Percentiles rank a stretch among this genome's conserved stretches.
Evolutionary conservation across 1,140 invertebrate species (phyloP).

Genomic region (Sarcophaga peregrina): DNA sequence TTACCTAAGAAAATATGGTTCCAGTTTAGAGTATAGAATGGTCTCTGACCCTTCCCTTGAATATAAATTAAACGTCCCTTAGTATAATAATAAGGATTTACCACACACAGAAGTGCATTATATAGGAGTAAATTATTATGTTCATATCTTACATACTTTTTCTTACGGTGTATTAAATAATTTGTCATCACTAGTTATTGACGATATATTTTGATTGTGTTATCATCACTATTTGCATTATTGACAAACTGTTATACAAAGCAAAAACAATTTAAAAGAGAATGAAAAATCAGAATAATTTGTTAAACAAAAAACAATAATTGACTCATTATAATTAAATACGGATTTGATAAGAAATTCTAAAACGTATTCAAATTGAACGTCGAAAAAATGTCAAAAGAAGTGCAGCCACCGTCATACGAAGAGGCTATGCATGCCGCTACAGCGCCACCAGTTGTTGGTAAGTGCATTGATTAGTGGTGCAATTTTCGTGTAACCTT

Average conservation of each 20-base stretch:
- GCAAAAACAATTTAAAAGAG: conserved; percentile 14
- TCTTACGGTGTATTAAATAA: not conserved
- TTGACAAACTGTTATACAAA: conserved; percentile 10
- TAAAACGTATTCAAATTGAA: not conserved
- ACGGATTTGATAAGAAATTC: not conserved
- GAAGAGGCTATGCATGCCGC: conserved; percentile 29
- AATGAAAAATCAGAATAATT: not conserved
- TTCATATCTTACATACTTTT: too few relatives aligned
- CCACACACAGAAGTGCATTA: too few relatives aligned
- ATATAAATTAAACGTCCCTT: too few relatives aligned
- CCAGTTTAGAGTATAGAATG: too few relatives aligned
- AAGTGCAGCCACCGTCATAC: conserved; percentile 17
- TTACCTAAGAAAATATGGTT: too few relatives aligned
- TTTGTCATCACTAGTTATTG: not conserved
- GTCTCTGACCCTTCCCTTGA: too few relatives aligned
- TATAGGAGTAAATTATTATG: too few relatives aligned
- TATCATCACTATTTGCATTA: not conserved
- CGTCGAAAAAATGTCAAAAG: conserved; percentile 20
- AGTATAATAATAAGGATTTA: too few relatives aligned
- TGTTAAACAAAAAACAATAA: not conserved
- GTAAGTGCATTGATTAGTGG: conserved; percentile 1
- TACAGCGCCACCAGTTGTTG: conserved; percentile 14
- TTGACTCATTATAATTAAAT: not conserved
- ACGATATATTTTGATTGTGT: not conserved
- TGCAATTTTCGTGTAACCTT: not conserved